These are phyloP conservation scores for Myotis findleyi DNA, from an alignment of 2,797 vertebrate species.

Conservation along the genomic window DNA sequence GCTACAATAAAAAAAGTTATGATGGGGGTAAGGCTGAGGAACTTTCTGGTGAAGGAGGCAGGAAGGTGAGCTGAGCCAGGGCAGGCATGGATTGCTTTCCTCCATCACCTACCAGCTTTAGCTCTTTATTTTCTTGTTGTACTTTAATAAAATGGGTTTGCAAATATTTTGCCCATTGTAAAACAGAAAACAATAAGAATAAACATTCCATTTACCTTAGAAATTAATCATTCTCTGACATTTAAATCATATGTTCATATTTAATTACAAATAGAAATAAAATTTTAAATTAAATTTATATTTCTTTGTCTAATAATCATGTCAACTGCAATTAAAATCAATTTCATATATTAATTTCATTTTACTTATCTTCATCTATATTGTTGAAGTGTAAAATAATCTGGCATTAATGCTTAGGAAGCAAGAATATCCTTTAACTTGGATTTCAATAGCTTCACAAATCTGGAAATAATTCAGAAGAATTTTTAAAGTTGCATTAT, in stretches of 20 bases:
- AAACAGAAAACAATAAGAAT: neutral
- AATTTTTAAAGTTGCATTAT: neutral
- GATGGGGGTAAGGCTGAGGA: neutral
- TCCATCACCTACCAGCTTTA: neutral
- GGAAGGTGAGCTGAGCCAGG: neutral
- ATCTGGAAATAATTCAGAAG: slow-evolving; percentile 7
- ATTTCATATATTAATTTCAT: neutral
- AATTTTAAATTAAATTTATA: slow-evolving; percentile 36
- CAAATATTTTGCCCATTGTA: neutral
- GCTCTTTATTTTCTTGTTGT: neutral
- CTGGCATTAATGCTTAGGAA: slow-evolving; percentile 34
- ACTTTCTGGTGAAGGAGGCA: neutral
- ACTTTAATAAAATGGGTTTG: neutral
- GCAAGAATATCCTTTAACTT: neutral
- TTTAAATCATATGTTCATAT: slow-evolving; percentile 11
- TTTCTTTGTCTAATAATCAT: slow-evolving; percentile 20
- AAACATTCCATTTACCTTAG: neutral
- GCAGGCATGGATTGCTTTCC: rapidly evolving
- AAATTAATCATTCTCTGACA: slow-evolving; percentile 42
- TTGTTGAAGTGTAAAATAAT: neutral
- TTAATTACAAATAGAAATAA: slow-evolving; percentile 43
- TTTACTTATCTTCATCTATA: slow-evolving; percentile 31
- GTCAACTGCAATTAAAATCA: slow-evolving; percentile 19
- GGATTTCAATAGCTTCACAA: slow-evolving; percentile 14
- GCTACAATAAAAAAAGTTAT: neutral